Percentiles rank a stretch among this genome's conserved stretches.
These are phyloP conservation scores for Spinus olivaceus DNA, from an alignment of 2,797 vertebrate species.

Conservation along the genomic window DNA sequence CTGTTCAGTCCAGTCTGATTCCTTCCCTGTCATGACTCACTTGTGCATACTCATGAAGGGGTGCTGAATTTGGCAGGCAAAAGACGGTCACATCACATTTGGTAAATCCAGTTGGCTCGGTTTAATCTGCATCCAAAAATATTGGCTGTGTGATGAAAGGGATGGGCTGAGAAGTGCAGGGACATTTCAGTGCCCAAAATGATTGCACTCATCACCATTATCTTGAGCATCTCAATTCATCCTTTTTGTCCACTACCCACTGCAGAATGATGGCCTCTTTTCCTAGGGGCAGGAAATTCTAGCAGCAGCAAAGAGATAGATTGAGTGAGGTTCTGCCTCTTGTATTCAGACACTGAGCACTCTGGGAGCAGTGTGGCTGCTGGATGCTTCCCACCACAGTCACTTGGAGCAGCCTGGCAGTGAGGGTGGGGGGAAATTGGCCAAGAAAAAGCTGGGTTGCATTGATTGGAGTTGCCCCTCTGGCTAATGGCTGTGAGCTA, in stretches of 20 bases:
- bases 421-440: neutral
- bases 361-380: neutral
- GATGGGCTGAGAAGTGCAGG: neutral
- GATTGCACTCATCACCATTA: neutral
- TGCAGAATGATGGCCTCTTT: neutral
- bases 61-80: slow-evolving; percentile 50
- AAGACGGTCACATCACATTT: neutral
- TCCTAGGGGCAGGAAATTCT: neutral
- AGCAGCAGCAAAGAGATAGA: neutral
- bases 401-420: neutral
- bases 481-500: neutral
- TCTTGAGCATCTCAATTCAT: neutral
- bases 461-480: neutral
- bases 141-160: slow-evolving; percentile 6
- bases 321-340: neutral
- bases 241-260: neutral
- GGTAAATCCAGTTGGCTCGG: slow-evolving; percentile 33
- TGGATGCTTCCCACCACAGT: neutral
- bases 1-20: neutral
- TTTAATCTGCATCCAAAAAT: slow-evolving; percentile 37
- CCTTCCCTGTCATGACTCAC: neutral
- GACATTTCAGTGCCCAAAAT: neutral
- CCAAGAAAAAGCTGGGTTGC: neutral
- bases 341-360: neutral
- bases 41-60: neutral